A percentile compares a stretch with the other conserved stretches of the same genome.
Evolutionary conservation across 2,888 invertebrate species (phyloP).

Genomic region (Xestia ashworthii): DNA sequence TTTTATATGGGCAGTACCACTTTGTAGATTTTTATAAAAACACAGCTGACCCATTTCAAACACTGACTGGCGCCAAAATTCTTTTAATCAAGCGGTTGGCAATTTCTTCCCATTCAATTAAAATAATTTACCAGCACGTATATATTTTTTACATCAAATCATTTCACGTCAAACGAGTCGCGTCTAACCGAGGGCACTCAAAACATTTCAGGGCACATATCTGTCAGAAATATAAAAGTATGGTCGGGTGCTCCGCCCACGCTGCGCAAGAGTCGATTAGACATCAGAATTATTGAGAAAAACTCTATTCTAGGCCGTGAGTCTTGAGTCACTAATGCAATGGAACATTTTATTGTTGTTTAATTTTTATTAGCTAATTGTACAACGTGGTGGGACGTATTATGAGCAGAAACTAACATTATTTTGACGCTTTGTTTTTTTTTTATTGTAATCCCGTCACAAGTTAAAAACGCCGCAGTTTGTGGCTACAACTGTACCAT

Average conservation of each 20-base stretch:
- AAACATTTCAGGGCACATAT: constrained; percentile 47
- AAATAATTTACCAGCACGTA: constrained; percentile 7
- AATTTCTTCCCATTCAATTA: constrained; percentile 12
- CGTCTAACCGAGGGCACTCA: constrained; percentile 11
- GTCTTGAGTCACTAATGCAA: constrained; percentile 56
- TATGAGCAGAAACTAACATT: neutral
- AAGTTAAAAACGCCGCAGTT: neutral
- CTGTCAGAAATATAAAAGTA: constrained; percentile 52
- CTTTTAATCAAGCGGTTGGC: neutral
- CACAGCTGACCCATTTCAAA: constrained; percentile 4
- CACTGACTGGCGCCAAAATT: neutral
- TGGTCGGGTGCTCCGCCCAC: constrained; percentile 60
- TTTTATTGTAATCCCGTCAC: neutral
- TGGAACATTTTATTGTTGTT: constrained; percentile 62
- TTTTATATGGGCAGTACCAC: neutral
- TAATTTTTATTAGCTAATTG: constrained; percentile 26
- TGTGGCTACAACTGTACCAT: neutral
- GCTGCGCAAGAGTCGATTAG: constrained; percentile 57
- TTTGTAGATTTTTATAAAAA: neutral
- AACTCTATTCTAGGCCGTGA: constrained; percentile 63
- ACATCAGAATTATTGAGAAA: constrained; percentile 69
- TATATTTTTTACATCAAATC: constrained; percentile 26
- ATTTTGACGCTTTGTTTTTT: neutral
- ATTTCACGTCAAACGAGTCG: constrained; percentile 11
- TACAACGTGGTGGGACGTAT: neutral